Conservation (phyloP, 2,888 invertebrate genomes). For the Colostygia pectinataria region DNA sequence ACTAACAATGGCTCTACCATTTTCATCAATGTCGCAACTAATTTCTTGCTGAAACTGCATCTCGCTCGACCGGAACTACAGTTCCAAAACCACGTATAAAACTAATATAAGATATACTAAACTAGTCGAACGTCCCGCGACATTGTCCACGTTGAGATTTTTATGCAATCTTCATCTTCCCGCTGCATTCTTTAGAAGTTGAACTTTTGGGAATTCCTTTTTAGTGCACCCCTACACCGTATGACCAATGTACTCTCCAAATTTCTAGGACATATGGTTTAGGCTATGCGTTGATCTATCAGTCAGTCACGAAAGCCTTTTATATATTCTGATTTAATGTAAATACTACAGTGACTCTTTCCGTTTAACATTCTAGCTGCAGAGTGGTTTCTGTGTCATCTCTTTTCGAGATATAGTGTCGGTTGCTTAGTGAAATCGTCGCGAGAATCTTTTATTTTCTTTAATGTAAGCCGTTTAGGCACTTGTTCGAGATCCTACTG, state of each 20-base stretch:
- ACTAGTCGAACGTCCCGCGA: too few relatives aligned
- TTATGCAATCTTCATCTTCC: too few relatives aligned
- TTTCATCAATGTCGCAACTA: slow-evolving; percentile 51
- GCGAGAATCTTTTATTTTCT: slow-evolving; percentile 71
- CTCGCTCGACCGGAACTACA: slow-evolving; percentile 56
- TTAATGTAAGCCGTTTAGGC: slow-evolving; percentile 76
- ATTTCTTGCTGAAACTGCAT: slow-evolving; percentile 61
- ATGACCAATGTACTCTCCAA: too few relatives aligned
- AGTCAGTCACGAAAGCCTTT: too few relatives aligned
- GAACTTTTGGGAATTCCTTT: too few relatives aligned
- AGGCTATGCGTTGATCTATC: too few relatives aligned
- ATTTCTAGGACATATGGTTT: too few relatives aligned
- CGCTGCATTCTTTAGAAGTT: too few relatives aligned
- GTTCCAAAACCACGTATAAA: slow-evolving; percentile 35
- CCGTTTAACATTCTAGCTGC: slow-evolving; percentile 56
- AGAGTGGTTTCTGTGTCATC: slow-evolving; percentile 66
- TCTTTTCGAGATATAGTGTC: slow-evolving; percentile 66
- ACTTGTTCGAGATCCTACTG: slow-evolving; percentile 77
- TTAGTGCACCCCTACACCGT: too few relatives aligned
- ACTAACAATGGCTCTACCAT: slow-evolving; percentile 36
- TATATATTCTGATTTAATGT: slow-evolving; percentile 11
- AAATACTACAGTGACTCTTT: slow-evolving; percentile 40
- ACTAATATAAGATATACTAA: too few relatives aligned
- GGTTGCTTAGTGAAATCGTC: slow-evolving; percentile 75
- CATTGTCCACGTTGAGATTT: too few relatives aligned